A percentile compares a stretch with the other conserved stretches of the same genome.
phyloP scores from a whole-genome alignment of 2,888 invertebrate genomes.

The Hecatera dysodea region DNA sequence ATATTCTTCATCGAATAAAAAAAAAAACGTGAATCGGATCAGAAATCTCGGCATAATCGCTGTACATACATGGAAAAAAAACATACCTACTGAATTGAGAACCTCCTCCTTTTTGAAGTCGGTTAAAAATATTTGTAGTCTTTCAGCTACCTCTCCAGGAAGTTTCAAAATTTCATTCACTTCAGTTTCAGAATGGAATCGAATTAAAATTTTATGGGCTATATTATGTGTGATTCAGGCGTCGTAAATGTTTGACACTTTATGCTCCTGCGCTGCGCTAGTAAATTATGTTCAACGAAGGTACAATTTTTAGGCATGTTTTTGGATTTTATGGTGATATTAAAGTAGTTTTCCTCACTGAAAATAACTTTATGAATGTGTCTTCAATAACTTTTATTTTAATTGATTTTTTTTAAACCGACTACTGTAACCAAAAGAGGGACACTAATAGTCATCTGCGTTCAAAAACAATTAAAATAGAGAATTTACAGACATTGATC shows the following conservation, averaged over 20 bases:
- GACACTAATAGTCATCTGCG: background rate
- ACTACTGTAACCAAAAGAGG: background rate
- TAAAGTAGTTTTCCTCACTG: constrained; percentile 27
- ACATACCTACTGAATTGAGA: too few species aligned
- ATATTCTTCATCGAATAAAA: too few species aligned
- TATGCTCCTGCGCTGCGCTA: constrained; percentile 35
- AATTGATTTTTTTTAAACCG: background rate
- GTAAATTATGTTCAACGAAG: constrained; percentile 50
- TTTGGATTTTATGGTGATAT: constrained; percentile 47
- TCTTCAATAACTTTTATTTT: background rate
- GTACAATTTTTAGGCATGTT: constrained; percentile 55
- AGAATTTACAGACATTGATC: too few species aligned
- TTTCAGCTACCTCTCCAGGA: constrained; percentile 8
- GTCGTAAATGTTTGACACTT: constrained; percentile 56
- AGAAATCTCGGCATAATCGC: too few species aligned
- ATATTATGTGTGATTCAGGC: constrained; percentile 28
- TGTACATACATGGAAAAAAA: too few species aligned
- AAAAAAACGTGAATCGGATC: too few species aligned
- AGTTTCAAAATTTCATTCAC: constrained; percentile 35
- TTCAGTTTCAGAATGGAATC: constrained; percentile 42
- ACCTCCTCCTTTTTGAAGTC: too few species aligned
- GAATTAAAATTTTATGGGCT: constrained; percentile 48
- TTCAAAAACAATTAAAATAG: too few species aligned
- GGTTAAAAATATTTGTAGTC: too few species aligned
- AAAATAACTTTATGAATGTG: constrained; percentile 26